A percentile compares a stretch with the other conserved stretches of the same genome.
phyloP scores from a whole-genome alignment of 2,113 vertebrate genomes.

The Tragulus kanchil region DNA sequence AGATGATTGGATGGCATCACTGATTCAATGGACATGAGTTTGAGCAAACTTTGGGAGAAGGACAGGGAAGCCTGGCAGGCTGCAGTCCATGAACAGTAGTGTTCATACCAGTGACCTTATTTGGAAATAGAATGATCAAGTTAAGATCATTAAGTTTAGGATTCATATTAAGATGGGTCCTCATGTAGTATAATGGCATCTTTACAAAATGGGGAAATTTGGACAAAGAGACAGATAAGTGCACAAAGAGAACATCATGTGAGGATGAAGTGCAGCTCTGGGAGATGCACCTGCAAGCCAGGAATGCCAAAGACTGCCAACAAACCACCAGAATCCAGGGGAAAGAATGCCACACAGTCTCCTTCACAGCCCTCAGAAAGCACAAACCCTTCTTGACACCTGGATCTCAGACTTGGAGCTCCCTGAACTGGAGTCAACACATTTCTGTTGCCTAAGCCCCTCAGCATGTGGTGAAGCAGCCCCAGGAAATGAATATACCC shows the following conservation, averaged over 20 bases:
- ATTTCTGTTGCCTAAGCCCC: not conserved
- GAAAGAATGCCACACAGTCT: not conserved
- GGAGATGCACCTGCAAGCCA: rapidly evolving
- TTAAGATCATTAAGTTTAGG: not conserved
- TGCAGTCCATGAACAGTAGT: no score
- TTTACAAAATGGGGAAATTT: not conserved
- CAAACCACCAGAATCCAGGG: no score
- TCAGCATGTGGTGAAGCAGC: not conserved
- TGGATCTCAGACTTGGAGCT: not conserved
- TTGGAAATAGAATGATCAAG: not conserved
- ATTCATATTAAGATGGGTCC: not conserved
- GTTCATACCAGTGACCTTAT: not conserved
- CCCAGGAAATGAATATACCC: not conserved
- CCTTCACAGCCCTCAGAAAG: not conserved
- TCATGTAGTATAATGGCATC: no score
- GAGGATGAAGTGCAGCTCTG: not conserved
- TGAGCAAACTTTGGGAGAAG: no score
- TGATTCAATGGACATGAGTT: no score
- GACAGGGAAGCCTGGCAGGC: no score
- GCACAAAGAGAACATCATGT: rapidly evolving
- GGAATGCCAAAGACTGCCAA: not conserved
- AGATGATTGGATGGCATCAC: no score
- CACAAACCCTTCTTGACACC: not conserved
- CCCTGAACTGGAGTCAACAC: not conserved
- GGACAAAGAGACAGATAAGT: rapidly evolving